Percentiles rank a stretch among this genome's conserved stretches.
These are phyloP conservation scores for Octopus sinensis DNA, from an alignment of 1,140 invertebrate species.

Conservation along the genomic window DNA sequence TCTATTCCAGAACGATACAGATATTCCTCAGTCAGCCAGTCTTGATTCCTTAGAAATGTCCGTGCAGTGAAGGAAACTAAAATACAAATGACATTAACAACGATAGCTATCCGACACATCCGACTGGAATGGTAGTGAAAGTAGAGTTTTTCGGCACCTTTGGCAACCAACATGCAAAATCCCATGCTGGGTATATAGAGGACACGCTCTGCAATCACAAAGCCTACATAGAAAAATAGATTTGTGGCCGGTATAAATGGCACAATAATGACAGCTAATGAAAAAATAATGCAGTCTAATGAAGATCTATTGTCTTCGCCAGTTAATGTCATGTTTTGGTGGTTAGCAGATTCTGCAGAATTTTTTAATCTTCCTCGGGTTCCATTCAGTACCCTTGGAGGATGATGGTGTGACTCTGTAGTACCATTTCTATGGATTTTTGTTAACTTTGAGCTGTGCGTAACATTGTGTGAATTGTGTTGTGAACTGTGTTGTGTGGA, in stretches of 20 bases:
- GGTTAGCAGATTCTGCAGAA: too few relatives aligned
- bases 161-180: conserved; percentile 84
- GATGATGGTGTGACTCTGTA: conserved; percentile 11
- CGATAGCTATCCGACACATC: conserved; percentile 20
- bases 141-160: conserved; percentile 39
- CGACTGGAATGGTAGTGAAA: conserved; percentile 20
- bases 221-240: conserved; percentile 94
- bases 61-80: conserved; percentile 69
- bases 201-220: conserved; percentile 92
- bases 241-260: conserved; percentile 97
- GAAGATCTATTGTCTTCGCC: background rate
- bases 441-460: background rate
- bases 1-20: conserved; percentile 85
- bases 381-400: conserved; percentile 34
- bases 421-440: conserved; percentile 9
- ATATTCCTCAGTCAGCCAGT: conserved; percentile 90
- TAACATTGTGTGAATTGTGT: background rate
- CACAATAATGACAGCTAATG: conserved; percentile 76
- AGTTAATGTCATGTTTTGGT: too few relatives aligned
- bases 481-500: background rate
- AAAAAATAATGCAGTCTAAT: conserved; percentile 27
- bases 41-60: conserved; percentile 79
- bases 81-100: conserved; percentile 60
- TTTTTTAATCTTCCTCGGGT: conserved; percentile 11
- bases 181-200: conserved; percentile 97